These are phyloP conservation scores for Salmo trutta DNA, from an alignment of 2,797 vertebrate species.

Conservation along the genomic window DNA sequence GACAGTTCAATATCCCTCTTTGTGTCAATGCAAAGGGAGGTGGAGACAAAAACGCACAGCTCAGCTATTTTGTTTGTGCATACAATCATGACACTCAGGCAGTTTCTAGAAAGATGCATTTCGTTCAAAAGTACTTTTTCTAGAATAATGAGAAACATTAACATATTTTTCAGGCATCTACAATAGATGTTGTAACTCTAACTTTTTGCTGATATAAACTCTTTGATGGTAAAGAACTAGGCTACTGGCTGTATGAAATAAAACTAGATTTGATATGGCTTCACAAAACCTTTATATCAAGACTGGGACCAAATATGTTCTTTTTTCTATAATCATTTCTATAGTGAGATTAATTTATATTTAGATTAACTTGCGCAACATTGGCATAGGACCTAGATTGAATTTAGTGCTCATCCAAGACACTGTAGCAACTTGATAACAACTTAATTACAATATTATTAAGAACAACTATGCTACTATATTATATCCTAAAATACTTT, in stretches of 20 bases:
- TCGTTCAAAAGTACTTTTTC: slow-evolving; percentile 52
- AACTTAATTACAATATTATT: too few species aligned
- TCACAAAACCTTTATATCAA: neutral
- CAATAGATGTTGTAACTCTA: neutral
- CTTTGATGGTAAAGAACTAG: neutral
- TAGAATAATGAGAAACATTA: slow-evolving; percentile 39
- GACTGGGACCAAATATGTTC: too few species aligned
- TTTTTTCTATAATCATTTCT: too few species aligned
- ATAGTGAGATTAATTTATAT: too few species aligned
- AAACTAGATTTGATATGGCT: too few species aligned
- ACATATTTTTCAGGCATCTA: neutral
- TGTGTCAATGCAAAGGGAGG: slow-evolving; percentile 49
- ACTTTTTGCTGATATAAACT: neutral
- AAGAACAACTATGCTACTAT: too few species aligned
- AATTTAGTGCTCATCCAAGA: too few species aligned
- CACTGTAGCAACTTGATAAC: too few species aligned
- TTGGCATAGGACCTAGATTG: too few species aligned
- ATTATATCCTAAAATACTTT: too few species aligned
- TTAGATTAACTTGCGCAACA: too few species aligned
- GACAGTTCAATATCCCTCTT: slow-evolving; percentile 61
- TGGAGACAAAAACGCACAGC: slow-evolving; percentile 49
- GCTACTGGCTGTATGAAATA: too few species aligned
- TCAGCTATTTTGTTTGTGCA: slow-evolving; percentile 66
- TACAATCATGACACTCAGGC: slow-evolving; percentile 26
- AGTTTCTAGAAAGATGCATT: slow-evolving; percentile 66